Conservation (phyloP, 2,113 vertebrate species). For the Callaeas wilsoni region DNA sequence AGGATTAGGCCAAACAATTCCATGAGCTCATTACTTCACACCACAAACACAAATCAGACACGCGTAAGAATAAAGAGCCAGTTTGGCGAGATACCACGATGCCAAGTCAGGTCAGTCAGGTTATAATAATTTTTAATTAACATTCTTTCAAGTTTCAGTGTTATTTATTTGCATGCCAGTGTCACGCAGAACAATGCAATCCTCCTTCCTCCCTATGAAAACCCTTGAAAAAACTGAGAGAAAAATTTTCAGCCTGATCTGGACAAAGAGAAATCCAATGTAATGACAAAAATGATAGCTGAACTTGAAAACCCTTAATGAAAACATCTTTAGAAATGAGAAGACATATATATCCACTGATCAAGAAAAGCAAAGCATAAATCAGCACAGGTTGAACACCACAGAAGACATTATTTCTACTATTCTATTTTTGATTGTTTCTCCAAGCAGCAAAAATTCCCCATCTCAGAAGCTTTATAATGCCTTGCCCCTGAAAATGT, state of each 20-base stretch:
- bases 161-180: constrained; percentile 24
- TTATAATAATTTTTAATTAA: constrained; percentile 61
- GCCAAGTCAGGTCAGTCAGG: constrained; percentile 49
- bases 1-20: constrained; percentile 26
- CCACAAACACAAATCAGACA: constrained; percentile 44
- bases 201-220: background rate
- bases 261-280: background rate
- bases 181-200: background rate
- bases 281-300: background rate
- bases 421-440: background rate
- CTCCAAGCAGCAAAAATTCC: background rate
- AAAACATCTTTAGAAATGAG: background rate
- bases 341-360: background rate
- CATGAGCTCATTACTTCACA: background rate
- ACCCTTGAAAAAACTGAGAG: background rate
- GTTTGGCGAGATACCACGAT: constrained; percentile 25
- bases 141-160: constrained; percentile 48
- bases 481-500: background rate
- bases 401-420: background rate
- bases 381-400: background rate
- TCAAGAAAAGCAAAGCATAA: background rate
- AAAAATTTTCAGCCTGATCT: background rate
- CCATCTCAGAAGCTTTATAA: background rate
- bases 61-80: constrained; percentile 39
- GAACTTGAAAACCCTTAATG: background rate